Conservation (phyloP, 2,113 vertebrate species). For the Brachypodius melanocephalos region DNA sequence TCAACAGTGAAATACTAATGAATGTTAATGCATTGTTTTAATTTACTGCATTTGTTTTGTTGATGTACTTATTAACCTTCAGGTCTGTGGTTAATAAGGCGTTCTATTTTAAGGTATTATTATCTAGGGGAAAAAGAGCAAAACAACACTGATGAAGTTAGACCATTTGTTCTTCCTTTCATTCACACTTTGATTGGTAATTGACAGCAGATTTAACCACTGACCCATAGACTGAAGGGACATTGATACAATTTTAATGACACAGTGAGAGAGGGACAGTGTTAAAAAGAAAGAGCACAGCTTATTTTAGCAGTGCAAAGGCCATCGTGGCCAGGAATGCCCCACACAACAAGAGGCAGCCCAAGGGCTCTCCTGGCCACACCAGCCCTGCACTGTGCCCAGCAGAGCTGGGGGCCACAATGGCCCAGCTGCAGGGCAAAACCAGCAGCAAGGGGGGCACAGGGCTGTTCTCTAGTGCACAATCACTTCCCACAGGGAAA, state of each 20-base stretch:
- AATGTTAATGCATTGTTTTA: slow-evolving; percentile 60
- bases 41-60: slow-evolving; percentile 62
- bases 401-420: fast-evolving
- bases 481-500: not conserved
- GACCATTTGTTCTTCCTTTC: not conserved
- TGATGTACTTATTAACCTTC: slow-evolving; percentile 54
- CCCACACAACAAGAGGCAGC: fast-evolving
- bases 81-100: slow-evolving; percentile 58
- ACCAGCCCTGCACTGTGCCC: not conserved
- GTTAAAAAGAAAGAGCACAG: not conserved
- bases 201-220: not conserved
- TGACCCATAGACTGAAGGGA: not conserved
- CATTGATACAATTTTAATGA: not conserved
- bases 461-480: not conserved
- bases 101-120: slow-evolving; percentile 38
- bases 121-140: slow-evolving; percentile 16
- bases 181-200: slow-evolving; percentile 33
- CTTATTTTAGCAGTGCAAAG: not conserved
- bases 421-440: not conserved
- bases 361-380: not conserved
- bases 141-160: not conserved
- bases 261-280: not conserved
- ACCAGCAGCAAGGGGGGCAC: not conserved
- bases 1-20: slow-evolving; percentile 61
- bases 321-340: not conserved